phyloP scores from a whole-genome alignment of 2,797 vertebrate species.

The Psittacula echo region DNA sequence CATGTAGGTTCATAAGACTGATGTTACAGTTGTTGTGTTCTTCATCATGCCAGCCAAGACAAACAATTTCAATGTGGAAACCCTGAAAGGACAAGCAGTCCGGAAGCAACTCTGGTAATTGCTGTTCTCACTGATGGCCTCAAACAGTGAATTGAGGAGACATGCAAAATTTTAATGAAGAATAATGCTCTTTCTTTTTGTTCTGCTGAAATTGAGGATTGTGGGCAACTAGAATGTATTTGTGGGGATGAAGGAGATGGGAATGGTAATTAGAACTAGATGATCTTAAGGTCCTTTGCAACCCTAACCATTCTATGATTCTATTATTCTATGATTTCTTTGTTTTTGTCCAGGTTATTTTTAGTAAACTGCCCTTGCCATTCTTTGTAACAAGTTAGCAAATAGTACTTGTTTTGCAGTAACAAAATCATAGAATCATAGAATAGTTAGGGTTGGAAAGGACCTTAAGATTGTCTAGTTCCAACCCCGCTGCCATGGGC shows the following conservation, averaged over 20 bases:
- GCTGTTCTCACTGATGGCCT: not conserved
- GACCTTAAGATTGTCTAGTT: no score
- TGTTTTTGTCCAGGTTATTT: no score
- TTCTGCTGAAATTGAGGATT: not conserved
- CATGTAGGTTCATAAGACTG: constrained; percentile 88
- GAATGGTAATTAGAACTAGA: not conserved
- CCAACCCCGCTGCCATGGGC: no score
- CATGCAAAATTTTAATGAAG: not conserved
- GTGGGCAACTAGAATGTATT: not conserved
- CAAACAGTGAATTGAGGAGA: not conserved
- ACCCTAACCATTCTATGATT: no score
- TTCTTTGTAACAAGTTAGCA: no score
- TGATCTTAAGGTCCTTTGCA: not conserved
- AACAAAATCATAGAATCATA: no score
- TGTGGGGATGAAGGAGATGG: not conserved
- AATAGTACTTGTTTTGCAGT: no score
- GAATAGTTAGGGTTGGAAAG: no score
- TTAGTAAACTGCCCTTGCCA: no score
- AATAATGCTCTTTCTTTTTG: not conserved
- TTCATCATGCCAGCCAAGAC: constrained; percentile 98
- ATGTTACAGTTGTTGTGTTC: constrained; percentile 92
- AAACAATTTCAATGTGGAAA: constrained; percentile 98
- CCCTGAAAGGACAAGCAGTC: constrained; percentile 93
- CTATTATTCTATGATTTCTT: no score
- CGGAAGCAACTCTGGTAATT: constrained; percentile 94